Conservation (phyloP, 1,140 invertebrate species). For the Hesperophylax magnus region DNA sequence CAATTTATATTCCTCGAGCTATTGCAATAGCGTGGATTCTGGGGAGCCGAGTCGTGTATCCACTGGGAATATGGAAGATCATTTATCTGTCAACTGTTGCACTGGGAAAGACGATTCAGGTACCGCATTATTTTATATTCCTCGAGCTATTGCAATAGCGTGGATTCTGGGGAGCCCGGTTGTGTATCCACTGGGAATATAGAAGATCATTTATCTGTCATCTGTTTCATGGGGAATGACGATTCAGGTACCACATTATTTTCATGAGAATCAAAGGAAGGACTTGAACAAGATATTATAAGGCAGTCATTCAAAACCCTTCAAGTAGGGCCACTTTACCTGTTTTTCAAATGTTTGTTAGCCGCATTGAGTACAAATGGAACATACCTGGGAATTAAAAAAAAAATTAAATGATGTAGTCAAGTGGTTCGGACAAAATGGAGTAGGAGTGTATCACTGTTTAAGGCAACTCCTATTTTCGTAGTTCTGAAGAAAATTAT, state of each 20-base stretch:
- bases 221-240: conserved; percentile 65
- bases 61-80: conserved; percentile 61
- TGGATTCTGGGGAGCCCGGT: conserved; percentile 57
- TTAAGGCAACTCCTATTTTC: too few species aligned
- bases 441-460: too few species aligned
- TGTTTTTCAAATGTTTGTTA: too few species aligned
- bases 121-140: too few species aligned
- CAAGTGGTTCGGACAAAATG: too few species aligned
- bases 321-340: too few species aligned
- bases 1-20: conserved; percentile 48
- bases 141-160: conserved; percentile 55
- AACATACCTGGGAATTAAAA: too few species aligned
- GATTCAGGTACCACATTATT: conserved; percentile 64
- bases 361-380: too few species aligned
- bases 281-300: too few species aligned
- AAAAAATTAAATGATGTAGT: too few species aligned
- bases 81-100: conserved; percentile 64
- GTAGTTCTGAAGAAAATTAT: too few species aligned
- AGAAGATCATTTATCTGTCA: conserved; percentile 64
- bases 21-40: conserved; percentile 51
- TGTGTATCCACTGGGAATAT: conserved; percentile 60
- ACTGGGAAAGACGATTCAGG: conserved; percentile 67
- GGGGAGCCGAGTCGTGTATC: conserved; percentile 61
- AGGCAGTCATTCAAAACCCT: too few species aligned
- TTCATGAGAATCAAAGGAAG: background rate